A percentile compares a stretch with the other conserved stretches of the same genome.
phyloP scores from a whole-genome alignment of 2,888 invertebrate species.

The Cephus pygmeus region DNA sequence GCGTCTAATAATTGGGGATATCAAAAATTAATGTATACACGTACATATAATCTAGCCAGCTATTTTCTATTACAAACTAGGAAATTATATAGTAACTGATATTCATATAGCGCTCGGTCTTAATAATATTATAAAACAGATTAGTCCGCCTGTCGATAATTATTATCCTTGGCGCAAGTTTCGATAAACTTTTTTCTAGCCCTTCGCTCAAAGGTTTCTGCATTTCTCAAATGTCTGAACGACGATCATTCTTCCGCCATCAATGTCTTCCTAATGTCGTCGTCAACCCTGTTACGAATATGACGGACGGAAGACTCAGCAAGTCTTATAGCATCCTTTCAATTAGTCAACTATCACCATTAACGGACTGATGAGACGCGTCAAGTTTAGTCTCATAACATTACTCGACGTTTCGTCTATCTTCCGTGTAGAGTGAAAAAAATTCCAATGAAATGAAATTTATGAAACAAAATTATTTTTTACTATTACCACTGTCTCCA shows the following conservation, averaged over 20 bases:
- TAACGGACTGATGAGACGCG: neutral
- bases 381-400: neutral
- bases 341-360: neutral
- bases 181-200: neutral
- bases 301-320: constrained; percentile 44
- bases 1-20: constrained; percentile 56
- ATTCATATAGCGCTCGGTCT: constrained; percentile 54
- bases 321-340: neutral
- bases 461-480: neutral
- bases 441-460: neutral
- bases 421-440: neutral
- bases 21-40: constrained; percentile 55
- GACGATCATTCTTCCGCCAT: neutral
- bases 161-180: constrained; percentile 2
- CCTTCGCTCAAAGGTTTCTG: neutral
- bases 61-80: constrained; percentile 58
- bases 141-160: constrained; percentile 53
- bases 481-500: neutral
- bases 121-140: constrained; percentile 60
- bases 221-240: neutral
- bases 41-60: constrained; percentile 54
- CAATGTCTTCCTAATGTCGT: constrained; percentile 11
- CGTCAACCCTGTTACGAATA: constrained; percentile 9
- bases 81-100: constrained; percentile 53
- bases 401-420: neutral